Base-by-base conservation (phyloP, 2,888 invertebrate species). In the Galerucella nymphaeae region DNA sequence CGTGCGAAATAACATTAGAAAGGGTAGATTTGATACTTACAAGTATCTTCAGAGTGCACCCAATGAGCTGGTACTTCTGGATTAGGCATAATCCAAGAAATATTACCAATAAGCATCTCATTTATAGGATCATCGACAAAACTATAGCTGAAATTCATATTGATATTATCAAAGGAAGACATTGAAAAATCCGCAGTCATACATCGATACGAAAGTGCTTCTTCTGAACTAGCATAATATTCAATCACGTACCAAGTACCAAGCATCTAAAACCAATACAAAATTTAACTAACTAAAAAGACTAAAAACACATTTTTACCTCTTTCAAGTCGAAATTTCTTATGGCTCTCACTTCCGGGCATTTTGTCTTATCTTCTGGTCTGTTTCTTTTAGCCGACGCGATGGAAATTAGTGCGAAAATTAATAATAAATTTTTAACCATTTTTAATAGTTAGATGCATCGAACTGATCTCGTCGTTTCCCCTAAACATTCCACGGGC, bases 61-160 rank as follows among this genome's bases (percentile, higher is more conserved):
- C 96, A 96, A 82, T 96, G 96, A 0, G 94, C 94, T 0, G 94
- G 94, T 69, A 91, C 88, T 68, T 89, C 89, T 66, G 91, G 87
- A 79, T 94, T 92, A 0, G 93, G 93, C 73, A 96, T 92, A 80
- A 90, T 89, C 95, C 95, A 96, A 0, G 96, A 96, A 78, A 96
- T 95, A 84, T 96, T 96, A 0, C 96, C 96, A 58, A 92, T 89
- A 9, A 96, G 89, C 74, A 91, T 90, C 85, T 96, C 95, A 38
- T 93, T 92, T 8, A 93, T 86, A 0, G 96, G 95, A 86, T 96
- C 96, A 83, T 96, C 94, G 0, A 92, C 92, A 81, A 93, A 96
- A 70, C 93, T 93, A 84, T 95, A 96, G 1, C 94, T 95, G 86
- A 96, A 95, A 86, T 95, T 94, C 95, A 96, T 95, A 0, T 93